Percentiles rank a stretch among this genome's conserved stretches.
These are phyloP conservation scores for Boloria selene DNA, from an alignment of 2,888 invertebrate species.

Conservation along the genomic window DNA sequence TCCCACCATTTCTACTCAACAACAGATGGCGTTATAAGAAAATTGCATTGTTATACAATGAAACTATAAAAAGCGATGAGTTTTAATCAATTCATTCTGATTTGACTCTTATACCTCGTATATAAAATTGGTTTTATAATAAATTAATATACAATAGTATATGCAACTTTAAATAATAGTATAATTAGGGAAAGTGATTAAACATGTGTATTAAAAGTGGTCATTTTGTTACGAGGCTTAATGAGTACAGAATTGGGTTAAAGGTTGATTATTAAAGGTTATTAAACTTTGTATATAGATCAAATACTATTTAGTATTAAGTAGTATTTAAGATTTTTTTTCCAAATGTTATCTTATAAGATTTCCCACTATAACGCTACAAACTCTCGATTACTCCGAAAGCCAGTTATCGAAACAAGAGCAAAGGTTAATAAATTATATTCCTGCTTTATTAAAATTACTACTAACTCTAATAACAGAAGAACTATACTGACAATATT, in stretches of 20 bases:
- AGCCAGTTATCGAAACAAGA: too few relatives aligned
- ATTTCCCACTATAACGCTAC: too few relatives aligned
- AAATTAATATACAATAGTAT: slow-evolving; percentile 11
- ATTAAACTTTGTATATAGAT: too few relatives aligned
- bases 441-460: too few relatives aligned
- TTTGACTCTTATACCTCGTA: slow-evolving; percentile 3
- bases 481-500: too few relatives aligned
- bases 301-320: not conserved
- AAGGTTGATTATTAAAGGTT: too few relatives aligned
- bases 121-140: slow-evolving; percentile 16
- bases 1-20: slow-evolving; percentile 67
- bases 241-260: too few relatives aligned
- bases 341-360: not conserved
- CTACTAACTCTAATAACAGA: too few relatives aligned
- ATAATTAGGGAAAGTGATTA: slow-evolving; percentile 39
- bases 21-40: slow-evolving; percentile 63
- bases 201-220: slow-evolving; percentile 26
- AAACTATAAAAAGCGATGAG: slow-evolving; percentile 32
- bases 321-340: slow-evolving; percentile 19
- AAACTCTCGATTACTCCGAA: too few relatives aligned
- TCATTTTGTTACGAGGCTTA: slow-evolving; percentile 30
- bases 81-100: slow-evolving; percentile 2
- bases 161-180: slow-evolving; percentile 34
- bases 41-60: slow-evolving; percentile 44
- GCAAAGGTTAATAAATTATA: too few relatives aligned